Percentiles rank a stretch among this genome's conserved stretches.
These are phyloP conservation scores for Mesocricetus auratus DNA, from an alignment of 2,113 vertebrate genomes.

Conservation along the genomic window DNA sequence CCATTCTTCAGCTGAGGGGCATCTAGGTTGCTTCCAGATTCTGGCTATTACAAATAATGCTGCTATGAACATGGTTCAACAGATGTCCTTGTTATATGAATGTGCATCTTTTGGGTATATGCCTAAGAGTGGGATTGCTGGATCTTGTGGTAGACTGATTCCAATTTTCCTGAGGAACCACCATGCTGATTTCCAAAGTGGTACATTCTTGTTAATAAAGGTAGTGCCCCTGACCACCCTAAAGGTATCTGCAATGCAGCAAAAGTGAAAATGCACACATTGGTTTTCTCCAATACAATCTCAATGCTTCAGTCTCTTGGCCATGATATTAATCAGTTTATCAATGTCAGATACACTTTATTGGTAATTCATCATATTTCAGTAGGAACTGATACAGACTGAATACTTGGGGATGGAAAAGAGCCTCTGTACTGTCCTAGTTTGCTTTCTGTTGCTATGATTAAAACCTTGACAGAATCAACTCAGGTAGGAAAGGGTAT, in stretches of 20 bases:
- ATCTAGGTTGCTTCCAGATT: too few species aligned
- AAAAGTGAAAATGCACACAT: neutral
- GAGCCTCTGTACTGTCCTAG: neutral
- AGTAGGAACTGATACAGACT: neutral
- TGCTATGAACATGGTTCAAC: too few species aligned
- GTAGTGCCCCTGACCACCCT: neutral
- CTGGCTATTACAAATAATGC: too few species aligned
- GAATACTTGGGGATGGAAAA: neutral
- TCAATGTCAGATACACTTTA: neutral
- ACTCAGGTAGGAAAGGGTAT: neutral
- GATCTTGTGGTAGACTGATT: too few species aligned
- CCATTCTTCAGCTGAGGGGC: too few species aligned
- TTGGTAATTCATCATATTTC: neutral
- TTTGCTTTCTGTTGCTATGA: neutral
- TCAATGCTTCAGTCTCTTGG: neutral
- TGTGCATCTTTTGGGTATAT: too few species aligned
- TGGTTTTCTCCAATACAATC: neutral
- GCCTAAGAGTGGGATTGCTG: too few species aligned
- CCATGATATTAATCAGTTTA: neutral
- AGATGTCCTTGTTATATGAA: too few species aligned
- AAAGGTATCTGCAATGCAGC: neutral
- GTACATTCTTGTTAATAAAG: neutral
- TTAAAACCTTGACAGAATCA: neutral
- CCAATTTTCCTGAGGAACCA: too few species aligned
- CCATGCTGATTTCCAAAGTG: too few species aligned